Base-by-base conservation (phyloP, 2,888 invertebrate genomes). In the Heliconius ismenius region DNA sequence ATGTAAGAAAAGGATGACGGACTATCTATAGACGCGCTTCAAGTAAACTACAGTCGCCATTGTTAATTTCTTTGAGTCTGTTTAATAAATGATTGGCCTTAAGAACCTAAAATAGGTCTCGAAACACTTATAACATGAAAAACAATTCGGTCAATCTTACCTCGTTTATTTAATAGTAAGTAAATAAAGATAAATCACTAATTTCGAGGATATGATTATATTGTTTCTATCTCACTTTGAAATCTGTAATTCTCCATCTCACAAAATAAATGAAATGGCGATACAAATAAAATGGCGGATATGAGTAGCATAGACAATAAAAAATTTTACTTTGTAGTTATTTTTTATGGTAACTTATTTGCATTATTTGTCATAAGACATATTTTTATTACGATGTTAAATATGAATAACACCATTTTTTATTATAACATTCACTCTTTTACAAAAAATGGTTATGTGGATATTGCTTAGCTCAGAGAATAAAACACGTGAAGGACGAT, bases 1-100 rank as follows among this genome's bases (percentile, higher is more conserved):
- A 91, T 90, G 94, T 90, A 91, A 93, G 94, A 94, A 94, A 94
- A 94, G 94, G 94, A 94, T 94, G 93, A 94, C 93, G 92, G 91
- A 93, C 90, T 90, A 87, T 88, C 89, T 91, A 89, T 86, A 90
- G 87, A 91, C 87, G 90, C 91, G 91, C 88, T 89, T 89, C 87
- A 88, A 89, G 88, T 89, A 88, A 89, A 88, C 87, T 87, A 88
- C 86, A 86, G 93, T 91, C 93, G 94, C 94, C 94, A 94, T 94
- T 93, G 90, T 90, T 83, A 83, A 82, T 83, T 83, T 84, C 81
- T 81, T 81, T 74, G 65, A 74, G 58, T 74, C 75, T 78, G 77
- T 80, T 77, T 74, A 73, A 64, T 67, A 68, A 78, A 75, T 77
- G 75, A 36, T 64, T 65, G 73, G 58, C 43, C 15, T 43, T 74